These are phyloP conservation scores for Archocentrus centrarchus DNA, from an alignment of 2,113 vertebrate genomes.

Conservation along the genomic window DNA sequence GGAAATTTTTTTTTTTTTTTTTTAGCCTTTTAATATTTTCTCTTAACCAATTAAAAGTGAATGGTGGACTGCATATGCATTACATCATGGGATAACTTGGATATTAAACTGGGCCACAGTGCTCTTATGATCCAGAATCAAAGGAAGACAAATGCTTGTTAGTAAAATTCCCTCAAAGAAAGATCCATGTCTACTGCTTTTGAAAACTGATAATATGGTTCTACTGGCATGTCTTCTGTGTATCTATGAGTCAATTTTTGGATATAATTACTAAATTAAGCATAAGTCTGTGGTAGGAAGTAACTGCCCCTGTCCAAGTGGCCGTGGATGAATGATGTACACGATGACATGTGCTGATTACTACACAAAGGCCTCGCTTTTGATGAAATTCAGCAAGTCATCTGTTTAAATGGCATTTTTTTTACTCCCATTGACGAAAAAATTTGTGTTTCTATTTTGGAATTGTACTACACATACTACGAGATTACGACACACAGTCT, in stretches of 20 bases:
- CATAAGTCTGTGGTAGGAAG: not conserved
- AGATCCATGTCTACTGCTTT: not conserved
- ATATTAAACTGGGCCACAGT: not conserved
- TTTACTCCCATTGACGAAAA: not conserved
- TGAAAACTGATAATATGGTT: not conserved
- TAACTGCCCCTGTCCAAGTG: not conserved
- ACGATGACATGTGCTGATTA: not conserved
- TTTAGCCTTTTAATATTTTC: not conserved
- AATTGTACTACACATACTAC: slow-evolving; percentile 40
- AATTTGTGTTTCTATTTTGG: slow-evolving; percentile 38
- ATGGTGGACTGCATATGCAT: not conserved
- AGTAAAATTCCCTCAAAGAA: not conserved
- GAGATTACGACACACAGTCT: slow-evolving; percentile 28
- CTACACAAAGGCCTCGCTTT: not conserved
- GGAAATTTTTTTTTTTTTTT: not conserved
- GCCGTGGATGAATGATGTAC: not conserved
- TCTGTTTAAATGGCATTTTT: not conserved
- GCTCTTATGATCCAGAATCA: not conserved
- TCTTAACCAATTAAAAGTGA: not conserved
- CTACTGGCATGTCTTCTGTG: not conserved
- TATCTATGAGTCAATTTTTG: not conserved
- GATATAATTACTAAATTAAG: not conserved
- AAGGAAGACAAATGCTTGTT: not conserved
- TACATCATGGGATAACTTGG: not conserved
- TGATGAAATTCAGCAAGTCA: slow-evolving; percentile 8